Evolutionary conservation across 2,113 vertebrate species (phyloP), one percentile per base, ranked within the genome.

Genomic region (Prochilodus magdalenae): DNA sequence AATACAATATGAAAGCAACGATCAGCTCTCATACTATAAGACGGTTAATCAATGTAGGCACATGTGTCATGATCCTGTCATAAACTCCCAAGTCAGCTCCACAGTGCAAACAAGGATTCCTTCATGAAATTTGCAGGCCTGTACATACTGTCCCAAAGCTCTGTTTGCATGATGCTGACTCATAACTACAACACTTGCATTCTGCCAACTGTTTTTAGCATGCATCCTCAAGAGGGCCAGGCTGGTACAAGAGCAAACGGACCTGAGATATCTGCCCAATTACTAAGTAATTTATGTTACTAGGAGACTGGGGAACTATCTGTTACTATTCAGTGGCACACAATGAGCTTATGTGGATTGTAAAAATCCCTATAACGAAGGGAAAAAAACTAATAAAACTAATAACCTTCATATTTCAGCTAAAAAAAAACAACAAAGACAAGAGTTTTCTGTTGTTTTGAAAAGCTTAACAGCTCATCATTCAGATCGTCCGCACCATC

Each of bases 181-280:
- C 77, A 80, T 74, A 80, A 71, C 69, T 55, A 76, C 74, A 76
- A 71, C 74, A 59, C 49, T 82, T 49, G 62, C 36, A 20, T 57
- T 51, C 36, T 73, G 60, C 62, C 53, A 60, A 29, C 22, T 55
- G 57, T 77, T 62, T 73, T 78, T 40, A 63, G 40, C 74, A 82
- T 73, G 20, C 30, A 40, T 80, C 55, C 66, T 75, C 51, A 59
- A 57, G 69, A 81, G 27, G 59, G 75, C 51, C 75, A 53, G 36
- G 51, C n/a, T 77, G 65, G 26, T 22, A 63, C 73, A 53, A 70
- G 63, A 71, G 22, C 27, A 72, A 27, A 30, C 26, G 65, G 57
- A 60, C 47, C 33, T 67, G 47, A 27, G 24, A 82, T 67, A 55
- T 69, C 33, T 59, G 33, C 26, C 24, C 62, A 75, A 47, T 71